These are phyloP conservation scores for Pharmacophagus antenor DNA, from an alignment of 2,888 invertebrate species.

Conservation along the genomic window DNA sequence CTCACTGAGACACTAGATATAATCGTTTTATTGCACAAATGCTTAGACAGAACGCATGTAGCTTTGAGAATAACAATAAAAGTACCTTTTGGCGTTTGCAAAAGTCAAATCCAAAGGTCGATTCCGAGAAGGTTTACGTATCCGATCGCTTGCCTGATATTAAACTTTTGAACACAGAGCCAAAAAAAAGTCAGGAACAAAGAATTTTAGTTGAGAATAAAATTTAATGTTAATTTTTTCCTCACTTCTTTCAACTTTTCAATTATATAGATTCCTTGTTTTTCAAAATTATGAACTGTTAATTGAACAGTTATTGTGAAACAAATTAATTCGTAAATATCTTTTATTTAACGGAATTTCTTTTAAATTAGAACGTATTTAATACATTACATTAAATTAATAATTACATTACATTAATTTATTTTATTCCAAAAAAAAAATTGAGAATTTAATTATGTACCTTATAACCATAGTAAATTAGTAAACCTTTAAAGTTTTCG, in stretches of 20 bases:
- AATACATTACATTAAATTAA: too few species aligned
- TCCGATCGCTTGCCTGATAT: constrained; percentile 42
- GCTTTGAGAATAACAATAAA: constrained; percentile 31
- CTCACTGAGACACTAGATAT: constrained; percentile 24
- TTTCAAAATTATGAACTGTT: too few species aligned
- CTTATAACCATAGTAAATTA: too few species aligned
- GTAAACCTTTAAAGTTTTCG: too few species aligned
- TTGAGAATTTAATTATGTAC: too few species aligned
- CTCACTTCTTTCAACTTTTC: not conserved
- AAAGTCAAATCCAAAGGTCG: constrained; percentile 36
- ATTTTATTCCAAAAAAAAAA: too few species aligned
- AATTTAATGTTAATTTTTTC: not conserved
- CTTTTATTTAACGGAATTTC: too few species aligned
- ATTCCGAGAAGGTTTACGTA: constrained; percentile 42
- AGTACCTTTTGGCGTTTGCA: constrained; percentile 33
- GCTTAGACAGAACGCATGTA: constrained; percentile 10
- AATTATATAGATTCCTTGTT: too few species aligned
- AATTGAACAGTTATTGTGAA: too few species aligned
- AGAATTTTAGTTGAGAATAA: not conserved
- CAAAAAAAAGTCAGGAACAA: constrained; percentile 29
- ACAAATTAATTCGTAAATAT: too few species aligned
- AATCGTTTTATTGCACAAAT: constrained; percentile 21
- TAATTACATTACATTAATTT: too few species aligned
- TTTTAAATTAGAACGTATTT: too few species aligned
- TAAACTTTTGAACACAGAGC: constrained; percentile 36